These are phyloP conservation scores for Gallinago paraguaiae DNA, from an alignment of 2,113 vertebrate species.

Conservation along the genomic window DNA sequence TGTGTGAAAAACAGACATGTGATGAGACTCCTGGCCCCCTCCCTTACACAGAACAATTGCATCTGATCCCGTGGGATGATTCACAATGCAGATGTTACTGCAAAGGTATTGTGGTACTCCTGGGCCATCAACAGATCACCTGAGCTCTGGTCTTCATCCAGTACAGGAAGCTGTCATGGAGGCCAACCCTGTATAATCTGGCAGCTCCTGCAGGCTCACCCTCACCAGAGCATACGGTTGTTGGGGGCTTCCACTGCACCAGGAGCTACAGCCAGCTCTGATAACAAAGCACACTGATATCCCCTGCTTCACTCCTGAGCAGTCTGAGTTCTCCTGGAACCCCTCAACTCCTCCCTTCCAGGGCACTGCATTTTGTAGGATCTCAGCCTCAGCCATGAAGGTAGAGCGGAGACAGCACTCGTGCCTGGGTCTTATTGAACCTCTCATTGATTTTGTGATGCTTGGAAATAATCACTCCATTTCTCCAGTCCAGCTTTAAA, in stretches of 20 bases:
- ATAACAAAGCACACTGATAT: neutral
- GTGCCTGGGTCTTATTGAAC: neutral
- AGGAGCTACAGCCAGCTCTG: neutral
- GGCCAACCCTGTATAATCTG: rapidly evolving
- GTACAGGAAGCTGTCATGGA: neutral
- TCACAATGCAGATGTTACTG: neutral
- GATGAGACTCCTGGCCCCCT: neutral
- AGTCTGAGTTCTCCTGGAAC: neutral
- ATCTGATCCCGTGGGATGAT: neutral
- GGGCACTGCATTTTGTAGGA: neutral
- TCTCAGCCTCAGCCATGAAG: neutral
- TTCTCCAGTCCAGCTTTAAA: neutral
- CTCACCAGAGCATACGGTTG: neutral
- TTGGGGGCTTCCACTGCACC: neutral
- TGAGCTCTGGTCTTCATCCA: neutral
- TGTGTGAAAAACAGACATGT: neutral
- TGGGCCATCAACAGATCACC: neutral
- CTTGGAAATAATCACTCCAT: neutral
- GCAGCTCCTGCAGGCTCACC: neutral
- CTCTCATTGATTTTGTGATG: neutral
- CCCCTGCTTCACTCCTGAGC: neutral
- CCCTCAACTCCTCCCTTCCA: neutral
- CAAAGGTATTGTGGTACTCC: neutral
- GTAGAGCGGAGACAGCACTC: neutral
- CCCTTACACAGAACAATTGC: neutral